Base-by-base conservation (phyloP, 2,113 vertebrate genomes). In the Colaptes auratus region DNA sequence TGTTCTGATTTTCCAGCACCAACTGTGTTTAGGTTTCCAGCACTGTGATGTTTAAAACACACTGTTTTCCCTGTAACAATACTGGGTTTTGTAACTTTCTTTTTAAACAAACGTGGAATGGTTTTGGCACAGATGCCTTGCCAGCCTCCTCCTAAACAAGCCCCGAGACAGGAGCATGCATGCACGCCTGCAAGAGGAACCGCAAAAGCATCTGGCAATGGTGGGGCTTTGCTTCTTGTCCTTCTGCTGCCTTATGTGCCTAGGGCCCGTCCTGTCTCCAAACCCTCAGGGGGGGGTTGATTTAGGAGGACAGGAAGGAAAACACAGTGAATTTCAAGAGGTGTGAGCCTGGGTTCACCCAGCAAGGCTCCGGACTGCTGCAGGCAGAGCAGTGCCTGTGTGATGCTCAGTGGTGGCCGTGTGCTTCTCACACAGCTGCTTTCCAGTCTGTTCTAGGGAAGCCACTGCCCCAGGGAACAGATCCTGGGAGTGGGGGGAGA, bases 41-140 rank as follows among this genome's bases (percentile, higher is more conserved):
- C 89, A 36, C 93, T 72, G 79, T 24, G 3, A 16, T 91, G 93
- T 95, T 95, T 94, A 81, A 94, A 95, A 95, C 33, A 86, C 53
- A 70, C 82, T 92, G 91, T 95, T 95, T 95, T 83, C 73, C 15
- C 88, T 88, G 91, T 94, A 95, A 95, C 94, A 96, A 95, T 93
- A 64, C 94, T 91, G 88, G 82, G 66, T n/a, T 96, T 95, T 97
- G 88, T 94, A 91, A 92, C 93, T 94, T 97, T 86, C 69, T 81
- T 93, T 96, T 66, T 92, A 95, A 96, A 93, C 89, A 96, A 95
- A 89, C 90, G 74, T 89, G 89, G 82, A 89, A 94, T 55, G 75
- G 56, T 90, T 94, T 93, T 95, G 92, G 94, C 85, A 74, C 66
- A 15, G 77, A 65, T 78, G 63, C 39, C 35, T 60, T 82, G 73